These are phyloP conservation scores for Cinclus cinclus DNA, from an alignment of 2,113 vertebrate species.

Conservation along the genomic window DNA sequence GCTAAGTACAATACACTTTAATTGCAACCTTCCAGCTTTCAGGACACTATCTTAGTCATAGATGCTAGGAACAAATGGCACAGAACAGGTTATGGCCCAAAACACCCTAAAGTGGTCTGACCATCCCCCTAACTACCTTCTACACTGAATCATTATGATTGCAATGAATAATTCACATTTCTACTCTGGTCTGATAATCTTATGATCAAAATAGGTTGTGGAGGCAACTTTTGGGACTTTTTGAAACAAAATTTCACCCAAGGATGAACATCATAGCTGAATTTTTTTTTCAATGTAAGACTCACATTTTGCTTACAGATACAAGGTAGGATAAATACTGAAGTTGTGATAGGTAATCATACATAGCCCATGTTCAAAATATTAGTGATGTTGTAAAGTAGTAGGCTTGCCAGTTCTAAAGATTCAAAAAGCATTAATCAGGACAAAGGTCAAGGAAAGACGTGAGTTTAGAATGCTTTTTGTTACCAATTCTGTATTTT, in stretches of 20 bases:
- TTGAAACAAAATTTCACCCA: neutral
- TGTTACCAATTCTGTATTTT: neutral
- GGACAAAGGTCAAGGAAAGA: neutral
- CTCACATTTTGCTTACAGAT: neutral
- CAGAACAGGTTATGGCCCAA: neutral
- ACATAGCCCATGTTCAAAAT: neutral
- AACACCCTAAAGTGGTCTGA: neutral
- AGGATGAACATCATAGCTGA: neutral
- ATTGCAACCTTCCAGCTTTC: neutral
- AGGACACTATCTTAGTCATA: neutral
- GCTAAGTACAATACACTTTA: neutral
- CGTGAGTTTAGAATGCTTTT: neutral
- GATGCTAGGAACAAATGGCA: neutral
- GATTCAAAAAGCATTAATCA: neutral
- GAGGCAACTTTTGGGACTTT: neutral
- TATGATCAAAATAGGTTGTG: neutral
- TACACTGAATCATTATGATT: neutral
- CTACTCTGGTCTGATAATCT: neutral
- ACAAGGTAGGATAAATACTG: neutral
- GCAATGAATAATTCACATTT: slow-evolving; percentile 2
- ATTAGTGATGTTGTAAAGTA: neutral
- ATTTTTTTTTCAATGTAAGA: neutral
- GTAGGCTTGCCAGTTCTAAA: neutral
- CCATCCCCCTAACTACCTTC: neutral
- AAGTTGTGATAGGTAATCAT: neutral